A percentile compares a stretch with the other conserved stretches of the same genome.
These are phyloP conservation scores for Borostomias antarcticus DNA, from an alignment of 2,797 vertebrate species.

Conservation along the genomic window DNA sequence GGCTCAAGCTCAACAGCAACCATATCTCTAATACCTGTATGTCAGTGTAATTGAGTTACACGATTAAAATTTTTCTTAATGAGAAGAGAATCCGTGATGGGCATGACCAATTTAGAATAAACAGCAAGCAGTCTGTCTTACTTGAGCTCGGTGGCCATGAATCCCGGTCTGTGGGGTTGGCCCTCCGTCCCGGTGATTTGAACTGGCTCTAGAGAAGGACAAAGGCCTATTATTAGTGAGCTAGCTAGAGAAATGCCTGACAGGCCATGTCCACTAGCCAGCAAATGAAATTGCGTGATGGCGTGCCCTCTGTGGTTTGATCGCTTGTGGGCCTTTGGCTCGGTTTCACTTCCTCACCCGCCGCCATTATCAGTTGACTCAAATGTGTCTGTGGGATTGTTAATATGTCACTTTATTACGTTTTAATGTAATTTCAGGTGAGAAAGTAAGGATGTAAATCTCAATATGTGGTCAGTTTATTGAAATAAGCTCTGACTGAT, in stretches of 20 bases:
- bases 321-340: no score
- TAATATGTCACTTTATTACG: no score
- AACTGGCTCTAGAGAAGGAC: slow-evolving; percentile 76
- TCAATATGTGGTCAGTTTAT: no score
- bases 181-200: slow-evolving; percentile 84
- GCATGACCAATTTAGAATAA: slow-evolving; percentile 39
- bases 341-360: no score
- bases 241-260: slow-evolving; percentile 11
- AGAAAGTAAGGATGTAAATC: no score
- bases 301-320: no score
- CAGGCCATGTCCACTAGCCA: no score
- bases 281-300: no score
- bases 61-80: slow-evolving; percentile 43
- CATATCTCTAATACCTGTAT: slow-evolving; percentile 10
- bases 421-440: no score
- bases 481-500: no score
- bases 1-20: slow-evolving; percentile 11
- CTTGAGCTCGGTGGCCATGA: slow-evolving; percentile 95
- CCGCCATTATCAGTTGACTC: no score
- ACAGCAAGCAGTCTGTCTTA: slow-evolving; percentile 70
- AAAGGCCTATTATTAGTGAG: slow-evolving; percentile 36
- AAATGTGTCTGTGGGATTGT: no score
- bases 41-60: slow-evolving; percentile 30
- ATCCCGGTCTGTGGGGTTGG: slow-evolving; percentile 86
- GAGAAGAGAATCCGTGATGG: slow-evolving; percentile 33